Conservation (phyloP, 37 sponge, comb jelly and placozoan species). For the Halisarca cf. caerulea region DNA sequence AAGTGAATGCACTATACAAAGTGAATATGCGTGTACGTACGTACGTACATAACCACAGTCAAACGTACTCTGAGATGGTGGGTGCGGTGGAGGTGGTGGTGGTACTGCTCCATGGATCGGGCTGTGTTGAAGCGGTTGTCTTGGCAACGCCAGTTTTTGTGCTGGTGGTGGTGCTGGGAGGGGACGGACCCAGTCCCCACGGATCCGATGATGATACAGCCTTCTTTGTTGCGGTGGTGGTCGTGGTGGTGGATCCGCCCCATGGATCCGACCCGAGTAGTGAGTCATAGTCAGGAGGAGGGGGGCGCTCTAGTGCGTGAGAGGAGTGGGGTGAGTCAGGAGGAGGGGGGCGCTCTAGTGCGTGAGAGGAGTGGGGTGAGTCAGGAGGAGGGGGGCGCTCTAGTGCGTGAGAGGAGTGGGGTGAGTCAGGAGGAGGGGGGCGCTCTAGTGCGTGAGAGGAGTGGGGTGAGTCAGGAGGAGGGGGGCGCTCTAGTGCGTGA, state of each 20-base stretch:
- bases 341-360: too few relatives aligned
- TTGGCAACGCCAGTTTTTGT: neutral
- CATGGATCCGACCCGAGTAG: conserved; percentile 29
- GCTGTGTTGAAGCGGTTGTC: neutral
- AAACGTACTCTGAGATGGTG: neutral
- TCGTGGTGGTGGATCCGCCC: conserved; percentile 11
- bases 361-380: too few relatives aligned
- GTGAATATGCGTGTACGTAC: too few relatives aligned
- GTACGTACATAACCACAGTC: neutral
- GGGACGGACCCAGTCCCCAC: conserved; percentile 8
- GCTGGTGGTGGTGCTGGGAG: neutral
- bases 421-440: too few relatives aligned
- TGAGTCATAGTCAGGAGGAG: conserved; percentile 12
- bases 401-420: too few relatives aligned
- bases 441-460: too few relatives aligned
- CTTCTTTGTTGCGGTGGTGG: neutral
- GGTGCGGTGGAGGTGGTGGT: neutral
- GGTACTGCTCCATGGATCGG: neutral
- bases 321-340: too few relatives aligned
- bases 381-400: too few relatives aligned
- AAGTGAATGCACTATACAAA: too few relatives aligned
- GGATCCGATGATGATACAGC: neutral
- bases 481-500: too few relatives aligned
- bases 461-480: too few relatives aligned
- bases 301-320: conserved; percentile 3